Evolutionary conservation across 2,113 vertebrate genomes (phyloP).

Genomic region (Colossoma macropomum): DNA sequence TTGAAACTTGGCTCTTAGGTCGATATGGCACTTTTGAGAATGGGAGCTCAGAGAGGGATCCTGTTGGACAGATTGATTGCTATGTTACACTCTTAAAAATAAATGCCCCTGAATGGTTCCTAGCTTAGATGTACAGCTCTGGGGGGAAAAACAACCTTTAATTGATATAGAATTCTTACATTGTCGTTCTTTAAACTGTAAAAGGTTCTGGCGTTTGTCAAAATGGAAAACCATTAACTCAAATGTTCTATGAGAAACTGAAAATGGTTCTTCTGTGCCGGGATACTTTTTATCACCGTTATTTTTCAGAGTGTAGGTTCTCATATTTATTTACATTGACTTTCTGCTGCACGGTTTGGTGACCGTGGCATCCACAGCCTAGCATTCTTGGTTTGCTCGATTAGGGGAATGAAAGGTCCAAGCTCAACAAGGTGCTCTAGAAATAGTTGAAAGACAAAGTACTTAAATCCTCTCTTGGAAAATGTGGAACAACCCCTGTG

Average conservation of each 20-base stretch:
- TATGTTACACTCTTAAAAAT: not conserved
- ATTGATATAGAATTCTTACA: too few species aligned
- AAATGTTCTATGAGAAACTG: too few species aligned
- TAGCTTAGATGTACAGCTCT: not conserved
- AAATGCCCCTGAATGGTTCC: not conserved
- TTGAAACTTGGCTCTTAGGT: constrained; percentile 1
- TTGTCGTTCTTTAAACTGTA: too few species aligned
- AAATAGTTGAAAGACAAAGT: not conserved
- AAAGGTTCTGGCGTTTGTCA: too few species aligned
- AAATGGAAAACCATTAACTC: too few species aligned
- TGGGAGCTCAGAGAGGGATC: not conserved
- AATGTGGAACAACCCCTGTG: not conserved
- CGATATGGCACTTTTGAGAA: not conserved
- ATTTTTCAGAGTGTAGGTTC: not conserved
- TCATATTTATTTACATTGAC: not conserved
- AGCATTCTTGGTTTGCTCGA: not conserved
- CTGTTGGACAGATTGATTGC: not conserved
- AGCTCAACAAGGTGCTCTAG: not conserved
- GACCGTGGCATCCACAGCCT: not conserved
- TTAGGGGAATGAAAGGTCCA: not conserved
- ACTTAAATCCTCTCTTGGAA: constrained; percentile 1
- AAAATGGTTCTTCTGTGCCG: too few species aligned
- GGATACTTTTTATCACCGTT: not conserved
- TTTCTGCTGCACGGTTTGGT: not conserved
- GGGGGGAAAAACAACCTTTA: not conserved